Conservation (phyloP, 1,140 invertebrate genomes). For the Papilio xuthus region DNA sequence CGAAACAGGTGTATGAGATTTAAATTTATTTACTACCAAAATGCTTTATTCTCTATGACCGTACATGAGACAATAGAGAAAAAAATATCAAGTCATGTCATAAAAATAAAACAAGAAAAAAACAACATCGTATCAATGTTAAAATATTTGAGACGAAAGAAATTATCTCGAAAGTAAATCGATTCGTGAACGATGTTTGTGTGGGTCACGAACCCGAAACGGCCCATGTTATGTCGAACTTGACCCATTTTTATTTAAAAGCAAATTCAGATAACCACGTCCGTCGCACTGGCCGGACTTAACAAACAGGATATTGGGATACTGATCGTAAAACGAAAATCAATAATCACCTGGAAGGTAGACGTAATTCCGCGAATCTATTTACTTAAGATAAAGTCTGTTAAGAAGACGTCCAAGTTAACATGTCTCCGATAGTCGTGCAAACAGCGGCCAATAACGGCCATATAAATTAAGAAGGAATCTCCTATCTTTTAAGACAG, state of each 20-base stretch:
- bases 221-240: constrained; percentile 16
- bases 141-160: constrained; percentile 11
- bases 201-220: constrained; percentile 2
- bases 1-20: not conserved
- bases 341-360: constrained; percentile 61
- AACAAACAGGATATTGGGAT: constrained; percentile 53
- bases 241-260: constrained; percentile 29
- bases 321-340: constrained; percentile 58
- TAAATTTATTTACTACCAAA: not conserved
- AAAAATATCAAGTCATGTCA: not conserved
- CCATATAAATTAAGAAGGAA: constrained; percentile 74
- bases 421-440: constrained; percentile 67
- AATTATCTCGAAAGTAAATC: not conserved
- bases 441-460: constrained; percentile 65
- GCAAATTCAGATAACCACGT: constrained; percentile 30
- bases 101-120: constrained; percentile 7
- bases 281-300: constrained; percentile 46
- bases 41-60: not conserved
- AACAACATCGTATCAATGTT: constrained; percentile 12
- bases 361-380: constrained; percentile 72
- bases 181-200: constrained; percentile 7
- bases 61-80: not conserved
- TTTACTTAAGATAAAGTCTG: constrained; percentile 72
- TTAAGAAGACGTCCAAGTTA: constrained; percentile 67
- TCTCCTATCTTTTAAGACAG: constrained; percentile 70